Evolutionary conservation across 1,140 invertebrate genomes (phyloP).

Genomic region (Cotesia typhae): DNA sequence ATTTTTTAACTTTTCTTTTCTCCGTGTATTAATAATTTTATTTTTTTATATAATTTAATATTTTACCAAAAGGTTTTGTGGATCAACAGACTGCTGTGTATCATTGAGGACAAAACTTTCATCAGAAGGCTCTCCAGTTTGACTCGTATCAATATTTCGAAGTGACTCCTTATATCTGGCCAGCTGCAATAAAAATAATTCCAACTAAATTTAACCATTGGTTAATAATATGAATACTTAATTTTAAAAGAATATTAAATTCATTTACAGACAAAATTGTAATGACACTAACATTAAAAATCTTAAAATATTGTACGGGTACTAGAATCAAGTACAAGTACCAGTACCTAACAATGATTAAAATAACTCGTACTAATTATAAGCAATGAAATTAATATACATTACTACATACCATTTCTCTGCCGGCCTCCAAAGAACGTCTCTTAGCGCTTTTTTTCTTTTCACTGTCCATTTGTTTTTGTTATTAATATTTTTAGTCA

Average conservation of each 20-base stretch:
- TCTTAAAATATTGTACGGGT: background rate
- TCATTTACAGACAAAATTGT: no score
- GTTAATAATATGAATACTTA: background rate
- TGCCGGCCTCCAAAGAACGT: conserved; percentile 49
- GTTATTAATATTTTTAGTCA: background rate
- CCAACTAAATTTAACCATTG: conserved; percentile 7
- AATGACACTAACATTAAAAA: no score
- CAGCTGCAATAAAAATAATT: conserved; percentile 43
- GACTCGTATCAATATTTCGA: conserved; percentile 27
- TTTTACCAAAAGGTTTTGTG: conserved; percentile 47
- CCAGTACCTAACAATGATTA: conserved; percentile 26
- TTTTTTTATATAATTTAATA: conserved; percentile 4
- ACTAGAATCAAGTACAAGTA: background rate
- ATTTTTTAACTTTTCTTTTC: no score
- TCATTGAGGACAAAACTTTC: conserved; percentile 51
- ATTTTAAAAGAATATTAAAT: background rate
- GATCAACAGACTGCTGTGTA: conserved; percentile 43
- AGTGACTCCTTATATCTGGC: conserved; percentile 49
- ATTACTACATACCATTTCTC: conserved; percentile 48
- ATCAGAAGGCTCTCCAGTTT: conserved; percentile 47
- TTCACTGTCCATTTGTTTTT: conserved; percentile 49
- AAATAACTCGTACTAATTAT: conserved; percentile 39
- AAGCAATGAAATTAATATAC: conserved; percentile 27
- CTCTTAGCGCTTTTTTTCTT: conserved; percentile 41
- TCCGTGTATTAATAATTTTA: no score